Evolutionary conservation across 2,888 invertebrate species (phyloP), one percentile per base, ranked within the genome.

Genomic region (Hypolimnas misippus): DNA sequence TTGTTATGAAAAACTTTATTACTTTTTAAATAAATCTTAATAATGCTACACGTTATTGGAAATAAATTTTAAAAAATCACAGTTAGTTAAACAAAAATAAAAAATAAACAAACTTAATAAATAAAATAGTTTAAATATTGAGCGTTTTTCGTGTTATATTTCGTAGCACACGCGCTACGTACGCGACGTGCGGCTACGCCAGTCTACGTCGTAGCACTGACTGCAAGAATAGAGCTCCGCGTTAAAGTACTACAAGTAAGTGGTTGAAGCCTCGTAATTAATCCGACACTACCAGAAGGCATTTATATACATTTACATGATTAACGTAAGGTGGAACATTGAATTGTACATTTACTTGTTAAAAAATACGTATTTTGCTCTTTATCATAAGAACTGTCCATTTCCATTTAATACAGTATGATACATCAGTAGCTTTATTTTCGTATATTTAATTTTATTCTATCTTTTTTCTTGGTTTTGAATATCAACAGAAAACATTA

Each of bases 171-270:
- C 74, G 73, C 70, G 71, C 70, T 69, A 65, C 63, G 67, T 63
- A 66, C 71, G 76, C 77, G 76, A 76, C 90, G 88, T 84, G 83
- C 79, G 79, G 79, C 87, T 84, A 83, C 86, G 83, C 73, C 77
- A 81, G 76, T 73, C 83, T 84, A 83, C 88, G 86, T 70, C 84
- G 89, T 87, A 89, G 87, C 84, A 91, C 90, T 91, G 88, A 60
- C 67, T 69, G 58, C 58, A 40, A 6, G 16, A 40, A 14, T 38
- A 35, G 6, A 10, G 4, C n/a, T 55, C 29, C 8, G 7, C 50
- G 46, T n/a, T n/a, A 6, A 46, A 46, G 21, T 16, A 21, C n/a
- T 21, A 21, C 21, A 46, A 12, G n/a, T 46, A 46, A 46, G 10
- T 46, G 17, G 21, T n/a, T 25, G 10, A 46, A 21, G 21, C 10